phyloP scores from a whole-genome alignment of 2,888 invertebrate species.

The Phoronis australis region DNA sequence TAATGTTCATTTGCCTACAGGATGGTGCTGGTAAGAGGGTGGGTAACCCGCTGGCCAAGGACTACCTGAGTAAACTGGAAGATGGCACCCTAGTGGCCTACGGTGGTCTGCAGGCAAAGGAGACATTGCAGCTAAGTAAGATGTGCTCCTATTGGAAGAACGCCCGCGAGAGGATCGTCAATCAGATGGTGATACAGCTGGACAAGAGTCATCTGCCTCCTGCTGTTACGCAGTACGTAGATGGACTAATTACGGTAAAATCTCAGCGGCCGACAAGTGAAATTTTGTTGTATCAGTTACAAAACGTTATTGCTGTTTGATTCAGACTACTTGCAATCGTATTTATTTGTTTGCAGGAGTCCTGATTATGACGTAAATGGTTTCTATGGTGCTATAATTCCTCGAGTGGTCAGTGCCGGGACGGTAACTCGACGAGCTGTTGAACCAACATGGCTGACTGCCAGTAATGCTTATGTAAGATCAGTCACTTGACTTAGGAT shows the following conservation, averaged over 20 bases:
- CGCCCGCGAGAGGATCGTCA: constrained; percentile 78
- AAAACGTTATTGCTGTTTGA: background rate
- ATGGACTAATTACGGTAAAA: no score
- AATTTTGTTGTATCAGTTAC: no score
- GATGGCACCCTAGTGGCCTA: constrained; percentile 67
- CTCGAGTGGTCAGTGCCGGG: constrained; percentile 61
- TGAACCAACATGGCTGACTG: constrained; percentile 98
- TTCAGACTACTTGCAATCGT: background rate
- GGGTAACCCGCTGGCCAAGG: constrained; percentile 90
- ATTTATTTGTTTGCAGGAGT: constrained; percentile 7
- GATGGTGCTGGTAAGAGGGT: constrained; percentile 74
- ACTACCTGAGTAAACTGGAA: constrained; percentile 85
- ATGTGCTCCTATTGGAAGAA: constrained; percentile 94
- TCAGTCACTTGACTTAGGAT: constrained; percentile 1
- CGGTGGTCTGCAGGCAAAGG: constrained; percentile 32
- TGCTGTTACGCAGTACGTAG: constrained; percentile 28
- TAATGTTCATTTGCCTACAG: no score
- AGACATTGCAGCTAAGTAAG: constrained; percentile 44
- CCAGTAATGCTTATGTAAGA: constrained; percentile 79
- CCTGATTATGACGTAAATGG: constrained; percentile 22
- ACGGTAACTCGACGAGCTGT: constrained; percentile 93
- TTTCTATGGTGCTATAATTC: constrained; percentile 52
- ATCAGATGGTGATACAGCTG: constrained; percentile 79
- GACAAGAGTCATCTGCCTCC: constrained; percentile 58
- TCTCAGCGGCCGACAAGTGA: no score